A percentile compares a stretch with the other conserved stretches of the same genome.
Conservation (phyloP, 2,797 vertebrate genomes). For the Microctenopoma lineatum region DNA sequence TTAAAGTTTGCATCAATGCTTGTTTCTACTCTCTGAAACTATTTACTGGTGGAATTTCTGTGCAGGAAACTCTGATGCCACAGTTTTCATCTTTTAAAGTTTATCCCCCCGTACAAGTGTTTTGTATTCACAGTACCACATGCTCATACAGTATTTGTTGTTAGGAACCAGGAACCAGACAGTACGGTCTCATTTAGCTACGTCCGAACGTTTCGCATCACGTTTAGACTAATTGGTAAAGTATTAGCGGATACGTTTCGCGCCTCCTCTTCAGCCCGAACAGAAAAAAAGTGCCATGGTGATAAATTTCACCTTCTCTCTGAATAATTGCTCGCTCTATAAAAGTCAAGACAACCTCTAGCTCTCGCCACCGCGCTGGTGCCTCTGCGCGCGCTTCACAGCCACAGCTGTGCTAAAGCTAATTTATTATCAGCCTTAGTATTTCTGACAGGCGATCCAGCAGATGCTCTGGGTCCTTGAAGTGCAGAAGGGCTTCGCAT, state of each 20-base stretch:
- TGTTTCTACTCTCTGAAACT: constrained; percentile 26
- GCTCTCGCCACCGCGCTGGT: constrained; percentile 44
- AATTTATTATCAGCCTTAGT: constrained; percentile 81
- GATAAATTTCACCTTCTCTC: constrained; percentile 33
- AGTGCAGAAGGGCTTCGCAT: constrained; percentile 71
- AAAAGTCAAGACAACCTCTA: constrained; percentile 33
- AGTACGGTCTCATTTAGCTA: too few species aligned
- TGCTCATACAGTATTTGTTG: too few species aligned
- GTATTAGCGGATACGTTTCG: too few species aligned
- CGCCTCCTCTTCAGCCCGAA: too few species aligned
- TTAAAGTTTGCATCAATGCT: constrained; percentile 23
- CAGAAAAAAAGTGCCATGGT: too few species aligned
- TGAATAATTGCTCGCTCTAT: constrained; percentile 49
- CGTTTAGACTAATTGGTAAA: too few species aligned
- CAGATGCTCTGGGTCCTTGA: constrained; percentile 76
- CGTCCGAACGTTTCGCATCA: too few species aligned
- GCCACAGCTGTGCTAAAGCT: constrained; percentile 71
- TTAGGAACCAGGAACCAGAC: too few species aligned
- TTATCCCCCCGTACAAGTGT: too few species aligned
- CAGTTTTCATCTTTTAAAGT: too few species aligned
- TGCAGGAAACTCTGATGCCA: background rate
- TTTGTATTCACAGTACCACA: too few species aligned
- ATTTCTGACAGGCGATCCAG: constrained; percentile 77
- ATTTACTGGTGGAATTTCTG: constrained; percentile 23
- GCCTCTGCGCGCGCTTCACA: constrained; percentile 60